Conservation (phyloP, 1,140 invertebrate species). For the Batillaria attramentaria region DNA sequence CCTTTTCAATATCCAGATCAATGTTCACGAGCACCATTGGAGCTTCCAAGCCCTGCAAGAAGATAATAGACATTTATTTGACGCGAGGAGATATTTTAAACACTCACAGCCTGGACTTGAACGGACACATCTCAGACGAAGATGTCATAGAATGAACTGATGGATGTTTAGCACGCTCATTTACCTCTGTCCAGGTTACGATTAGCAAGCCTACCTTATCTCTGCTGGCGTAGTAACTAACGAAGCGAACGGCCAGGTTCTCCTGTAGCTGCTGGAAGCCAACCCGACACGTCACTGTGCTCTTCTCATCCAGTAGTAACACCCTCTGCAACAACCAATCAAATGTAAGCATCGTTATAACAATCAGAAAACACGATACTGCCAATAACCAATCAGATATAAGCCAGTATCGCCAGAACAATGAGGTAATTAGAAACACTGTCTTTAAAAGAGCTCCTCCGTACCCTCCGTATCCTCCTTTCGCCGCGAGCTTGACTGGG, state of each 20-base stretch:
- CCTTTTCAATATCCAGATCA: slow-evolving; percentile 50
- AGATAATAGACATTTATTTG: too few relatives aligned
- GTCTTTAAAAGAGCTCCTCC: too few relatives aligned
- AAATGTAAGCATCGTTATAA: too few relatives aligned
- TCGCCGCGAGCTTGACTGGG: background rate
- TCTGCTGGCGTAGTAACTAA: slow-evolving; percentile 42
- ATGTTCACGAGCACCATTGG: slow-evolving; percentile 45
- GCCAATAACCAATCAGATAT: too few relatives aligned
- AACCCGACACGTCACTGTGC: slow-evolving; percentile 25
- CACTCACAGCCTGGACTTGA: too few relatives aligned
- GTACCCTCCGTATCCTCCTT: background rate
- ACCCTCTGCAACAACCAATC: slow-evolving; percentile 54
- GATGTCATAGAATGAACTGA: too few relatives aligned
- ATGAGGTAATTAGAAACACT: too few relatives aligned
- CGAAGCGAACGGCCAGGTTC: slow-evolving; percentile 37
- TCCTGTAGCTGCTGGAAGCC: slow-evolving; percentile 36
- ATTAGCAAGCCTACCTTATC: slow-evolving; percentile 30
- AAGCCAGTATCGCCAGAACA: too few relatives aligned
- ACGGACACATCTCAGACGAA: too few relatives aligned
- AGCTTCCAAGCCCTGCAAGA: slow-evolving; percentile 40
- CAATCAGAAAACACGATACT: too few relatives aligned
- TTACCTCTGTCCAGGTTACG: background rate
- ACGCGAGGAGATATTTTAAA: too few relatives aligned
- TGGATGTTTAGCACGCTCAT: too few relatives aligned
- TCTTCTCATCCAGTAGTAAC: slow-evolving; percentile 65